A percentile compares a stretch with the other conserved stretches of the same genome.
These are phyloP conservation scores for Jacana jacana DNA, from an alignment of 2,113 vertebrate genomes.

Conservation along the genomic window DNA sequence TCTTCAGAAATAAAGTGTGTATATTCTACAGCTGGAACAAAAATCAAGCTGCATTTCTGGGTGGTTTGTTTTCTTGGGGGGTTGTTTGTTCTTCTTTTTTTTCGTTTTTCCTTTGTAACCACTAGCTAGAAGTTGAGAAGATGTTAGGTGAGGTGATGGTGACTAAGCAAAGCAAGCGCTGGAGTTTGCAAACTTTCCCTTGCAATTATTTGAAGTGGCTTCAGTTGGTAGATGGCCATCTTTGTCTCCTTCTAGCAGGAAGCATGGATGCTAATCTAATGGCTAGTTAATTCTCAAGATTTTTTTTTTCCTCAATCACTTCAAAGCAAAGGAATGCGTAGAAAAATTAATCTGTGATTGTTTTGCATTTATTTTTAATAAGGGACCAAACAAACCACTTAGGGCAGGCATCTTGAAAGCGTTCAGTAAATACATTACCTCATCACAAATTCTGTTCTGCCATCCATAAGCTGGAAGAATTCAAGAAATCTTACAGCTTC, in stretches of 20 bases:
- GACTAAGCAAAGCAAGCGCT: constrained; percentile 1
- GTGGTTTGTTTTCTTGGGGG: background rate
- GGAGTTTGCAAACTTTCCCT: constrained; percentile 29
- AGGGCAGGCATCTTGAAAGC: background rate
- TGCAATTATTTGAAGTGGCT: constrained; percentile 9
- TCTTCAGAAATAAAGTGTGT: constrained; percentile 29
- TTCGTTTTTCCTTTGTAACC: background rate
- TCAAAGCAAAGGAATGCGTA: background rate
- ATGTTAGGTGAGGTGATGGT: background rate
- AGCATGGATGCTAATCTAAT: constrained; percentile 4
- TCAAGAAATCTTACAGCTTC: background rate
- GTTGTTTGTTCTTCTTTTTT: background rate
- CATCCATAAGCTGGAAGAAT: background rate
- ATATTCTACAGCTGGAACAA: background rate
- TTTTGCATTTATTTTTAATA: constrained; percentile 21
- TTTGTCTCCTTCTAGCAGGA: constrained; percentile 15
- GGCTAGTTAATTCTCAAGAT: background rate
- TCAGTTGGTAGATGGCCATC: constrained; percentile 33
- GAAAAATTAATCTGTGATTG: constrained; percentile 9
- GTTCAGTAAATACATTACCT: background rate
- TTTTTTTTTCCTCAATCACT: background rate
- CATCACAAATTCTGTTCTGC: background rate
- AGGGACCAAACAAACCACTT: background rate
- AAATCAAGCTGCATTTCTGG: background rate
- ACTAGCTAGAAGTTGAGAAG: background rate